Base-by-base conservation (phyloP, 1,140 invertebrate species). In the Telenomus remus region DNA sequence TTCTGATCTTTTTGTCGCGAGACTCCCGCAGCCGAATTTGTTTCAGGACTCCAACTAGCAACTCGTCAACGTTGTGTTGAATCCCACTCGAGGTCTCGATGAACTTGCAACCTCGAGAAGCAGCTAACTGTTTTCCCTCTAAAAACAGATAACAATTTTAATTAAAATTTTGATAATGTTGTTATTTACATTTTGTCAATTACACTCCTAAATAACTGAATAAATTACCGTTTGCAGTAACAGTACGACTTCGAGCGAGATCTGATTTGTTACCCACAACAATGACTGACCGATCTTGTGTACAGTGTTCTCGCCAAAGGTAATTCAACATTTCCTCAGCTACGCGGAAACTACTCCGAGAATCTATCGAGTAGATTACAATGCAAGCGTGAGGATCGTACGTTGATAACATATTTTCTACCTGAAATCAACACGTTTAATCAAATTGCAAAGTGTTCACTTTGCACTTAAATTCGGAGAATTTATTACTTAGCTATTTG, bases 231-330 rank as follows among this genome's bases (percentile, higher is more conserved):
- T 94, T 92, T 13, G 91, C 90, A 9, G 93, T 89, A 46, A 98
- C 94, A 35, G 93, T 92, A 47, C 96, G 90, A 7, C 95, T 94
- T 78, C 96, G 89, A 0, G 95, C 97, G 47, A 98, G 88, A 82
- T 98, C 97, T 2, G 94, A 94, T 85, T 98, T 98, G 85, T 98
- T 98, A 39, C 94, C 97, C 8, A 97, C 96, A 3, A 98, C 91
- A 63, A 98, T 97, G 15, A 97, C 94, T 1, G 95, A 93, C 82
- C 94, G 91, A 19, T 95, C 93, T 69, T 92, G 91, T 0, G 93
- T 95, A 73, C 93, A 93, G 75, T 93, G 93, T 79, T 95, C 93
- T 64, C 93, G 87, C 90, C 93, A 95, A 27, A 96, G 87, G 82
- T 96, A 95, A 76, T 93, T 92, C 42, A 96, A 89, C 63, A 94